phyloP scores from a whole-genome alignment of 53 echinoderm and acorn worm species.

The Paracentrotus lividus region DNA sequence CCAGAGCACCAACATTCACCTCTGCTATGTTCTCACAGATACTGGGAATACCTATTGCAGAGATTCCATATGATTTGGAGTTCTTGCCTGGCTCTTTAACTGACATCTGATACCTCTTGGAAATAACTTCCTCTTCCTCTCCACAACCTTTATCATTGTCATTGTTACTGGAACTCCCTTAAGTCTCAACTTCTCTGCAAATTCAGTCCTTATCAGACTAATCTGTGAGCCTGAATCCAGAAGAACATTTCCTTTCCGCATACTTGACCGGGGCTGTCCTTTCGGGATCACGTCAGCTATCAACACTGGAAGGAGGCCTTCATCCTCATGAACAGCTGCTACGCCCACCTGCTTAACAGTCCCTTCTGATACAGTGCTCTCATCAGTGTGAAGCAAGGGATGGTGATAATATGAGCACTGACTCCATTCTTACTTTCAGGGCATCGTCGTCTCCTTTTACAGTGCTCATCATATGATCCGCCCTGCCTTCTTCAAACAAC shows the following conservation, averaged over 20 bases:
- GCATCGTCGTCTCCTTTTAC: constrained; percentile 67
- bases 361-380: neutral
- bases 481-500: constrained; percentile 77
- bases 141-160: constrained; percentile 46
- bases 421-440: constrained; percentile 57
- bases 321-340: no score
- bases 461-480: constrained; percentile 22
- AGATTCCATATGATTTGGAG: neutral
- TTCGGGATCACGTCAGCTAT: constrained; percentile 8
- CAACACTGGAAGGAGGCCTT: no score
- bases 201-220: constrained; percentile 46
- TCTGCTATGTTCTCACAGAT: neutral
- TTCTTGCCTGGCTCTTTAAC: neutral
- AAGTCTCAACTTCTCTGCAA: constrained; percentile 72
- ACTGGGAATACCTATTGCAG: neutral
- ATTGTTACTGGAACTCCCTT: no score
- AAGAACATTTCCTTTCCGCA: constrained; percentile 59
- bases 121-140: constrained; percentile 60
- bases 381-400: constrained; percentile 59
- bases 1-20: neutral
- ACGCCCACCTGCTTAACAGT: constrained; percentile 36
- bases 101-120: neutral
- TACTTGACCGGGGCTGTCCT: constrained; percentile 28
- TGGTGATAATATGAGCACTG: constrained; percentile 73
- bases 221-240: constrained; percentile 74